These are phyloP conservation scores for Panorpa germanica DNA, from an alignment of 2,888 invertebrate species.

Conservation along the genomic window DNA sequence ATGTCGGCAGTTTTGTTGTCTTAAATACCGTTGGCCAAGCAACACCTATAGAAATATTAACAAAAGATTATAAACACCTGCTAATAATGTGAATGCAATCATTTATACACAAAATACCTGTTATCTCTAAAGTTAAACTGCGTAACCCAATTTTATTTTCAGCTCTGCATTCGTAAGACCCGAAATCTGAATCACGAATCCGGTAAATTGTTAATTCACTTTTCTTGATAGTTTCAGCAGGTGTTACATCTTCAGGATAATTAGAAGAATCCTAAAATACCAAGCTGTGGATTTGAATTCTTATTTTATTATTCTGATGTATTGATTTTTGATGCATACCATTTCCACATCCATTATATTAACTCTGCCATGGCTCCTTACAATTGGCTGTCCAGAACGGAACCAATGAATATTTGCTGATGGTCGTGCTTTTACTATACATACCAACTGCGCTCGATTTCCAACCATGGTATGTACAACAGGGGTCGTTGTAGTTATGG, in stretches of 20 bases:
- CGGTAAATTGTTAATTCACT: too few relatives aligned
- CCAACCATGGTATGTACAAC: constrained; percentile 61
- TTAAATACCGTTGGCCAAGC: constrained; percentile 23
- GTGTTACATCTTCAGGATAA: too few relatives aligned
- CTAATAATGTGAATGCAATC: too few relatives aligned
- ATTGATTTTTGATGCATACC: too few relatives aligned
- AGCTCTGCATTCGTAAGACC: constrained; percentile 60
- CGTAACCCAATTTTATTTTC: constrained; percentile 54
- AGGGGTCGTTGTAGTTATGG: constrained; percentile 37
- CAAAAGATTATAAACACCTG: constrained; percentile 6
- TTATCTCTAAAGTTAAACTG: constrained; percentile 49
- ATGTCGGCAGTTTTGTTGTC: constrained; percentile 20
- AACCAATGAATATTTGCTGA: constrained; percentile 49
- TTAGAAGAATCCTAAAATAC: too few relatives aligned
- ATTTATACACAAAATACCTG: constrained; percentile 27
- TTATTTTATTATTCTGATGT: too few relatives aligned
- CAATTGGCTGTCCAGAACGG: constrained; percentile 37
- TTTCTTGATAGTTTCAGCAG: constrained; percentile 10
- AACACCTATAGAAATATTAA: constrained; percentile 13
- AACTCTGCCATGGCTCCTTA: too few relatives aligned
- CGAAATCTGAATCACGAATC: constrained; percentile 49
- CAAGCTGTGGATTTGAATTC: too few relatives aligned
- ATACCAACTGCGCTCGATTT: constrained; percentile 47
- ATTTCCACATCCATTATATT: too few relatives aligned
- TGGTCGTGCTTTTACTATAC: constrained; percentile 48